Base-by-base conservation (phyloP, 2,797 vertebrate species). In the Gymnoscopelus microlampas region DNA sequence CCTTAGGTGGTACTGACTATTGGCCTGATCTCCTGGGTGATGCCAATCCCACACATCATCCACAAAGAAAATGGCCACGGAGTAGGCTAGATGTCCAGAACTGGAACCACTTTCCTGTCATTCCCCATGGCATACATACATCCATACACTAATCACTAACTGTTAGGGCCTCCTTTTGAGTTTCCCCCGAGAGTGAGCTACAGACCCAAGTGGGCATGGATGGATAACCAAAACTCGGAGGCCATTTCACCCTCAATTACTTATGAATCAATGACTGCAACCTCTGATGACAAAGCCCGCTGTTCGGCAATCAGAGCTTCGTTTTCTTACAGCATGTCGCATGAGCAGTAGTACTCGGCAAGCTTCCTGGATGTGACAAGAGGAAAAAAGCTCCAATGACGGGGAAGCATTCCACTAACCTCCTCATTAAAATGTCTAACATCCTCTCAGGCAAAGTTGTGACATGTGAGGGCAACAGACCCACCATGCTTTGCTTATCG, bases 11-110 rank as follows among this genome's bases (percentile, higher is more conserved):
- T 32, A 32, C 14, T 23, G 53, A 13, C 15, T n/a, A 63, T 76
- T 81, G 54, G 23, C 0, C 2, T 82, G 70, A 74, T 73, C 77
- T 80, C 80, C 72, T 24, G 49, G 14, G 48, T 57, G 13, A 3
- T 13, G 72, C 39, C 63, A 14, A 67, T 4, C 57, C 14, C 39
- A 24, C 1, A 53, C 32, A 35, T 35, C 32, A 72, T 49, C 66
- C 44, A 76, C n/a, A 66, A 58, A 2, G 4, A 50, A 77, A 15
- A n/a, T 44, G 53, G 53, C 10, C 48, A 32, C 23, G 15, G 49
- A 7, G 15, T 19, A 8, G 9, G 9, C n/a, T 26, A 44, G 51
- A 4, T 55, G 53, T 56, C 53, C 32, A 26, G 13, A n/a, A 8
- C 53, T 49, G 39, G 47, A 14, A 15, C 47, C 23, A 24, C 11